Base-by-base conservation (phyloP, 2,888 invertebrate species). In the Monochamus alternatus region DNA sequence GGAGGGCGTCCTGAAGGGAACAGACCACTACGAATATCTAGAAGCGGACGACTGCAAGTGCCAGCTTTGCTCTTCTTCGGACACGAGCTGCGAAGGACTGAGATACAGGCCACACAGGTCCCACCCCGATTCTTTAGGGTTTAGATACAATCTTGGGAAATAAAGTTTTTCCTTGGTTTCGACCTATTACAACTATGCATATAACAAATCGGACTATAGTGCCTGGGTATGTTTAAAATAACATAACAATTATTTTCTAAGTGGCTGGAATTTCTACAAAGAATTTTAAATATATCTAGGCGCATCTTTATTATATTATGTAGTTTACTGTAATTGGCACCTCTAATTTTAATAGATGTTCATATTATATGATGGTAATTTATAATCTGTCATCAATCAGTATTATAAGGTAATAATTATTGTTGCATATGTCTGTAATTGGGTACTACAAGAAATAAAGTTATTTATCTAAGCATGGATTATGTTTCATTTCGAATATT, bases 11-110 rank as follows among this genome's bases (percentile, higher is more conserved):
- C 90, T 91, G 75, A 90, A 93, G 0, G 94, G 93, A 66, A 94
- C 95, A 52, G 77, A 81, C 8, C 90, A 92, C 52, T 95, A 95
- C 87, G 93, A 94, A 81, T 96, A 94, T 84, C 92, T 95, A 81
- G 95, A 96, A 86, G 96, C 97, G 3, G 90, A 92, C 2, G 92
- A 92, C 68, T 97, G 97, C 86, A 92, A 92, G 82, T 97, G 97
- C 85, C 91, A 92, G 76, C 87, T 91, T 30, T 95, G 95, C 88
- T 91, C 92, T 78, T 92, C 93, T 0, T 91, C 92, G 30, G 92
- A 93, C 84, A 94, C 94, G 3, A 94, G 93, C 83, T 95, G 95
- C 87, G 94, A 94, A 87, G 93, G 93, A 1, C 89, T 92, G 38
- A 87, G 91, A 74, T 91, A 91, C 85, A 85, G 90, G 60, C 90